Evolutionary conservation across 2,888 invertebrate species (phyloP).

Genomic region (Cryptus viduatorius): DNA sequence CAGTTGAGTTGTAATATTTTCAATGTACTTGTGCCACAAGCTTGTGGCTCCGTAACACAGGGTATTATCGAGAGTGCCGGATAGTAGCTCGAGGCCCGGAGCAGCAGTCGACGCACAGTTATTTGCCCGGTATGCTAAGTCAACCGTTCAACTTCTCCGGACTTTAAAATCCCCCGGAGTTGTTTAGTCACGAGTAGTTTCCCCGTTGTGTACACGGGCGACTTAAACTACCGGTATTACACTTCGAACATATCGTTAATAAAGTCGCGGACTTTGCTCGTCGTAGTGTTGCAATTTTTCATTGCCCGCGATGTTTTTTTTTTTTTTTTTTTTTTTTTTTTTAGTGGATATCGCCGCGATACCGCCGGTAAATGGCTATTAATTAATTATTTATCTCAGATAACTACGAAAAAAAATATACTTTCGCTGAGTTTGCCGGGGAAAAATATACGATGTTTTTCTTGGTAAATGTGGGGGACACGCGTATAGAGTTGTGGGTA

Average conservation of each 20-base stretch:
- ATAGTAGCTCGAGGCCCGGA: slow-evolving; percentile 15
- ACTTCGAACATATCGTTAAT: slow-evolving; percentile 44
- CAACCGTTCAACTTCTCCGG: slow-evolving; percentile 58
- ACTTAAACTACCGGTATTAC: slow-evolving; percentile 58
- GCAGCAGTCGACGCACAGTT: slow-evolving; percentile 52
- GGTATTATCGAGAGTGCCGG: slow-evolving; percentile 48
- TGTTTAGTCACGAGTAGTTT: slow-evolving; percentile 65
- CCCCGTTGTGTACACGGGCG: slow-evolving; percentile 40
- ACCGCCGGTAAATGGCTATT: slow-evolving; percentile 6
- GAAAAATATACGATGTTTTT: background rate
- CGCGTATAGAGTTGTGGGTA: slow-evolving; percentile 1
- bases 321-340: background rate
- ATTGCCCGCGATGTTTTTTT: background rate
- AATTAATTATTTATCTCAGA: slow-evolving; percentile 30
- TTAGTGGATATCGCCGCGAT: background rate
- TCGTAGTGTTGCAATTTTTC: background rate
- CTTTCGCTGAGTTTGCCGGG: background rate
- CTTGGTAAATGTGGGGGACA: background rate
- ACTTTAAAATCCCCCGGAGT: slow-evolving; percentile 54
- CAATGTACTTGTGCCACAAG: slow-evolving; percentile 20
- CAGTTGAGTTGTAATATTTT: slow-evolving; percentile 21
- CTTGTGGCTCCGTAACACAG: slow-evolving; percentile 27
- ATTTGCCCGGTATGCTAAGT: slow-evolving; percentile 58
- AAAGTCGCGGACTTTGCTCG: slow-evolving; percentile 16
- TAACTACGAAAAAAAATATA: background rate